Conservation (phyloP, 2,888 invertebrate genomes). For the Syritta pipiens region DNA sequence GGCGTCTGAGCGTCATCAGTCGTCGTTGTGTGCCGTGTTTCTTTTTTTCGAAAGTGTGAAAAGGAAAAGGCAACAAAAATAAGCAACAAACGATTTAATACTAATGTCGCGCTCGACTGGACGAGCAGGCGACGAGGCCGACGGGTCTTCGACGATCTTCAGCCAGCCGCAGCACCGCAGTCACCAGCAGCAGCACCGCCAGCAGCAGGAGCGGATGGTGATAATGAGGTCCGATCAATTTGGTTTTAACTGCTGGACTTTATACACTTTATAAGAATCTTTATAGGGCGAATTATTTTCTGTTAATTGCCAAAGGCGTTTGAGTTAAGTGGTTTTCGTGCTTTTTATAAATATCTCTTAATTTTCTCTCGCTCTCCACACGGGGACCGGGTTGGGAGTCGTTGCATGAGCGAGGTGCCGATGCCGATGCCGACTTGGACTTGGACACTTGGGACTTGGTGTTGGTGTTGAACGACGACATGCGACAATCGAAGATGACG, state of each 20-base stretch:
- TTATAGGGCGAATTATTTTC: slow-evolving; percentile 73
- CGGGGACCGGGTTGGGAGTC: slow-evolving; percentile 28
- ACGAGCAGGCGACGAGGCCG: slow-evolving; percentile 22
- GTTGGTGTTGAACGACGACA: slow-evolving; percentile 32
- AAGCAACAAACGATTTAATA: slow-evolving; percentile 69
- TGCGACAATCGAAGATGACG: slow-evolving; percentile 66
- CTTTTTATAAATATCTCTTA: slow-evolving; percentile 79
- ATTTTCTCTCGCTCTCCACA: slow-evolving; percentile 71
- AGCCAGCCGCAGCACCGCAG: slow-evolving; percentile 3
- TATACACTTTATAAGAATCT: slow-evolving; percentile 72
- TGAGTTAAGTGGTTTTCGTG: slow-evolving; percentile 79
- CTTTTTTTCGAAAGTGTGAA: slow-evolving; percentile 58
- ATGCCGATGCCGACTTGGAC: slow-evolving; percentile 18
- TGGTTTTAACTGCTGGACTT: slow-evolving; percentile 77
- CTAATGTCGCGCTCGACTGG: slow-evolving; percentile 62
- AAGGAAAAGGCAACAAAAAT: slow-evolving; percentile 58
- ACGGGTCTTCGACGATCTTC: no score
- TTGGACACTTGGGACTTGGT: not conserved
- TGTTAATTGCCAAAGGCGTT: slow-evolving; percentile 78
- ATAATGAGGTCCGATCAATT: slow-evolving; percentile 76
- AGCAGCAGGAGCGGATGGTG: slow-evolving; percentile 56
- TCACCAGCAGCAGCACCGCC: not conserved
- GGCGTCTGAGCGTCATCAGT: slow-evolving; percentile 7
- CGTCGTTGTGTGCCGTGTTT: slow-evolving; percentile 13
- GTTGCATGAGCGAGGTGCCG: not conserved